phyloP scores from a whole-genome alignment of 2,797 vertebrate species.

The Argya squamiceps region DNA sequence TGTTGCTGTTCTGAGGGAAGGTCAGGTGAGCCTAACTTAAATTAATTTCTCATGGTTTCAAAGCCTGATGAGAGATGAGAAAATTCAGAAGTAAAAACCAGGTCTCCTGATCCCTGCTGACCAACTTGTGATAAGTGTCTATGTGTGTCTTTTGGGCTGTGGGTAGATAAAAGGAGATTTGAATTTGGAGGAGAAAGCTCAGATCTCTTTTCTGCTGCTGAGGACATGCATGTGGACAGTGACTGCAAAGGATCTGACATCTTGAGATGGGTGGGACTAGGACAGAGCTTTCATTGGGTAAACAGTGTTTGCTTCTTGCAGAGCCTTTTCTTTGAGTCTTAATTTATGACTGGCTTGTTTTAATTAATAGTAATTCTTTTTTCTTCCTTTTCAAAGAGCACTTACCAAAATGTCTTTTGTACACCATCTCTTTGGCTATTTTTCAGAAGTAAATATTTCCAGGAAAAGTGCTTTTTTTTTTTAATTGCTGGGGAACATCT shows the following conservation, averaged over 20 bases:
- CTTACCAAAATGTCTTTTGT: background rate
- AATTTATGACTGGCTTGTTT: background rate
- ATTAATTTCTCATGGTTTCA: background rate
- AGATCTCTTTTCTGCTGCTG: background rate
- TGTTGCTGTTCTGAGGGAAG: background rate
- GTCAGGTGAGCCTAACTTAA: background rate
- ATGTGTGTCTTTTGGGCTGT: background rate
- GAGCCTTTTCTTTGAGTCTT: background rate
- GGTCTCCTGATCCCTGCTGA: background rate
- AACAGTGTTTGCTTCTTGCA: background rate
- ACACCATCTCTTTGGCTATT: background rate
- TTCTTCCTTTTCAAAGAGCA: background rate
- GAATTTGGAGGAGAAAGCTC: background rate
- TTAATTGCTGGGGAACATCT: background rate
- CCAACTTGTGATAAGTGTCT: background rate
- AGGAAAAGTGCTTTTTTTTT: background rate
- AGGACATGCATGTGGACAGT: fast-evolving
- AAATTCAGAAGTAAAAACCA: background rate
- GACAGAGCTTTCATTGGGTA: background rate
- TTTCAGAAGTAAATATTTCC: background rate
- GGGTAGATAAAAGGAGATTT: background rate
- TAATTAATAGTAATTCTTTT: background rate
- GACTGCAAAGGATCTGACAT: background rate
- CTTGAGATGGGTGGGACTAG: background rate
- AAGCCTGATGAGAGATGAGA: background rate